A percentile compares a stretch with the other conserved stretches of the same genome.
Conservation (phyloP, 2,888 invertebrate genomes). For the Mythimna ferrago region DNA sequence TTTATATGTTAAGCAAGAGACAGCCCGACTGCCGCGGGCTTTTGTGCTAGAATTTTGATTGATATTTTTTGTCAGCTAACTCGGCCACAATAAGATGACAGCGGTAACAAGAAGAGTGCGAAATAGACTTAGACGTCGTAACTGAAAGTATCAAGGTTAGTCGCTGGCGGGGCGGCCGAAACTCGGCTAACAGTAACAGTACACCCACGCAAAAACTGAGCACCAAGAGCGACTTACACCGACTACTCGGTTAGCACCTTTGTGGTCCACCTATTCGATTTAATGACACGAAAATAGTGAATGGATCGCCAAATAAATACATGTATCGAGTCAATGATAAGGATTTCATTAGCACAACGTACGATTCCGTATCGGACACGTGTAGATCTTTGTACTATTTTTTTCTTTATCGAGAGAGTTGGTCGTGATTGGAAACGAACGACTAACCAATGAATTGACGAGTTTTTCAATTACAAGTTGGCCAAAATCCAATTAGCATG, state of each 20-base stretch:
- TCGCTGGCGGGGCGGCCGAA: constrained; percentile 83
- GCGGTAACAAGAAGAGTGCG: constrained; percentile 89
- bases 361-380: constrained; percentile 61
- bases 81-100: constrained; percentile 90
- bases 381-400: constrained; percentile 68
- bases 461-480: constrained; percentile 67
- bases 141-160: constrained; percentile 91
- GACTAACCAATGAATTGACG: constrained; percentile 64
- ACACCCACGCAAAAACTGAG: constrained; percentile 86
- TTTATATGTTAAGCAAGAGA: constrained; percentile 81
- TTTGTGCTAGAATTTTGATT: constrained; percentile 91
- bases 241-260: constrained; percentile 74
- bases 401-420: constrained; percentile 75
- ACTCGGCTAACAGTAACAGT: constrained; percentile 89
- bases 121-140: constrained; percentile 86
- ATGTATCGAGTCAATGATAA: constrained; percentile 74
- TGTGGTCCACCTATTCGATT: constrained; percentile 83
- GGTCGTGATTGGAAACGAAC: constrained; percentile 70
- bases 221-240: constrained; percentile 77
- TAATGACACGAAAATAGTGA: constrained; percentile 84
- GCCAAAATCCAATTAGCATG: constrained; percentile 71
- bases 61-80: constrained; percentile 90
- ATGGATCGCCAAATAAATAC: constrained; percentile 77
- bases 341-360: constrained; percentile 79
- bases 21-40: constrained; percentile 85